phyloP scores from a whole-genome alignment of 2,113 vertebrate genomes.

The Edolisoma coerulescens region DNA sequence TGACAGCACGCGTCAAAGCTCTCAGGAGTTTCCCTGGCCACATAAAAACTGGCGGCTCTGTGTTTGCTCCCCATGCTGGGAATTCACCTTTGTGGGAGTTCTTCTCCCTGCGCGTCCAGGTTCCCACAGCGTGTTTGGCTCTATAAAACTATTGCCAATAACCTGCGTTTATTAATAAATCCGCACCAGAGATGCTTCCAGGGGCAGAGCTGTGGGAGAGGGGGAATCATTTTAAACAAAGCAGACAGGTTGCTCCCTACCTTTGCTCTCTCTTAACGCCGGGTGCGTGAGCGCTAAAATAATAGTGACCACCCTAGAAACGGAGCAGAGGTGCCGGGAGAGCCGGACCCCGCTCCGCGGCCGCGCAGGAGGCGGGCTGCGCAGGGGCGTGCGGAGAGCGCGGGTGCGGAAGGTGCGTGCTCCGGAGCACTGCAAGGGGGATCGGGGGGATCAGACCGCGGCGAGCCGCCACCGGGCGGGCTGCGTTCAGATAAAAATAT shows the following conservation, averaged over 20 bases:
- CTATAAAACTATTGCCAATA: neutral
- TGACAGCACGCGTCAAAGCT: neutral
- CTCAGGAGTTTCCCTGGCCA: neutral
- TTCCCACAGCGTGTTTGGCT: neutral
- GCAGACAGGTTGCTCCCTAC: neutral
- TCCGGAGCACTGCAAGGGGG: neutral
- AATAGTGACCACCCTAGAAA: neutral
- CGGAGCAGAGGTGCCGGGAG: neutral
- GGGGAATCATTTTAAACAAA: neutral
- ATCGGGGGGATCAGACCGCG: fast-evolving
- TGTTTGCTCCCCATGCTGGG: neutral
- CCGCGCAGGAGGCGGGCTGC: neutral
- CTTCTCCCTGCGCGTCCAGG: neutral
- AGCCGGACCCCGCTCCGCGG: neutral
- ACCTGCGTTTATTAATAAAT: neutral
- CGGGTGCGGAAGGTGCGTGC: neutral
- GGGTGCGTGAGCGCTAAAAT: neutral
- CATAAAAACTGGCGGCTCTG: neutral
- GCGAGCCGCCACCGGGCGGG: fast-evolving
- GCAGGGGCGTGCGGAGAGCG: neutral
- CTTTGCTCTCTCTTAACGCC: neutral
- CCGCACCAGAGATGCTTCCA: neutral
- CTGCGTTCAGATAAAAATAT: neutral
- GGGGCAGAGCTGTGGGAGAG: neutral
- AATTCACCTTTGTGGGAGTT: neutral